Base-by-base conservation (phyloP, 1,140 invertebrate genomes). In the Listronotus oregonensis region DNA sequence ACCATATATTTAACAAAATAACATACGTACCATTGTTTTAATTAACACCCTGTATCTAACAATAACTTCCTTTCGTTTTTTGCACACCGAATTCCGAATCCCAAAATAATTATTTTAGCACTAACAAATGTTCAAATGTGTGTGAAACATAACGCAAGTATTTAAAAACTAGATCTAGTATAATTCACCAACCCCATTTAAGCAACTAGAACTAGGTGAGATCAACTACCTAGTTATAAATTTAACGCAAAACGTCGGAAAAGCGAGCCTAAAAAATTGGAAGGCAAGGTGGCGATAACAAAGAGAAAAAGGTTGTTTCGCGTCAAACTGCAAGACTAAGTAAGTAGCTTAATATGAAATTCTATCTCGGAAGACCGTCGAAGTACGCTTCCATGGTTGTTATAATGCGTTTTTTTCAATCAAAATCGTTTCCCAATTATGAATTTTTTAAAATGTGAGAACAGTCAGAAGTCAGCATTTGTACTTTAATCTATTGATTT, bases 171-270 rank as follows among this genome's bases (percentile, higher is more conserved):
- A 49, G 46, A 49, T 49, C 46, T 49, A 18, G 46, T 10, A 49
- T 21, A 49, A 15, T 17, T 27, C 17, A 49, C 18, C 46, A 15
- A 49, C 46, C 46, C 46, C 46, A 49, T 49, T 49, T 49, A 49
- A 49, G 46, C 18, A 27, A 49, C 46, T 49, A 49, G 18, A 49
- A 49, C 46, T 49, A 49, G 46, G 46, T 17, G 18, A 49, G 46
- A 18, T 49, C 18, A 49, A 49, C 46, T 49, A 49, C 46, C 18
- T 49, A 49, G 46, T 49, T 49, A 49, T 49, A 49, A 49, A 49
- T 49, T 49, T 49, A 18, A 21, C 21, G 8, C 17, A 17, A 49
- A 49, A 49, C 46, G 46, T 49, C 46, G 46, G 46, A 49, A 49
- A 49, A 49, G 15, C 10, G 15, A 21, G 15, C 12, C 10, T 7